phyloP scores from a whole-genome alignment of 2,797 vertebrate genomes.

The Echiichthys vipera region DNA sequence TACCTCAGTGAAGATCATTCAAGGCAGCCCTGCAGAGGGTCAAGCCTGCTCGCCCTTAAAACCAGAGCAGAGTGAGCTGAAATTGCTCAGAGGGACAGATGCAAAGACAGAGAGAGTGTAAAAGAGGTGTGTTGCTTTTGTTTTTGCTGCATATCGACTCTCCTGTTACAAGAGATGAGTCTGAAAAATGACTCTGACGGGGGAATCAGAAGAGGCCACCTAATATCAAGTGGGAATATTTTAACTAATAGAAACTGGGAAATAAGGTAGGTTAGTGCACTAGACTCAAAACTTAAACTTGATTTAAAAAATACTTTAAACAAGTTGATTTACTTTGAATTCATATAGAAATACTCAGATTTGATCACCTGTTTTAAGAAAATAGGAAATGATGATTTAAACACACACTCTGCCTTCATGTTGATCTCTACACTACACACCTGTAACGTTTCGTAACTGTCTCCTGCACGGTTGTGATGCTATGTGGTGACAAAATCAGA shows the following conservation, averaged over 20 bases:
- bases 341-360: too few relatives aligned
- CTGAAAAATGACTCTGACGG: background rate
- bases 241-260: background rate
- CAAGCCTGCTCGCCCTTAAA: slow-evolving; percentile 44
- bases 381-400: too few relatives aligned
- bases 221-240: background rate
- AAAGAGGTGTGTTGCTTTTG: background rate
- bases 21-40: slow-evolving; percentile 60
- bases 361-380: background rate
- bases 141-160: background rate
- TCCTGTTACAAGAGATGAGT: background rate
- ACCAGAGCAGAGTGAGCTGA: slow-evolving; percentile 32
- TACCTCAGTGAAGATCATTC: slow-evolving; percentile 31
- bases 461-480: too few relatives aligned
- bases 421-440: too few relatives aligned
- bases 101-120: slow-evolving; percentile 1
- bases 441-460: too few relatives aligned
- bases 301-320: too few relatives aligned
- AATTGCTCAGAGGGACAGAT: slow-evolving; percentile 4
- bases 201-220: background rate
- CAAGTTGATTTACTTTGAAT: background rate
- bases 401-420: too few relatives aligned
- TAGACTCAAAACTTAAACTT: too few relatives aligned
- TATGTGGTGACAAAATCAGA: too few relatives aligned
- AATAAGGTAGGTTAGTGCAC: background rate